Evolutionary conservation across 2,888 invertebrate species (phyloP).

Genomic region (Coenonympha arcania): DNA sequence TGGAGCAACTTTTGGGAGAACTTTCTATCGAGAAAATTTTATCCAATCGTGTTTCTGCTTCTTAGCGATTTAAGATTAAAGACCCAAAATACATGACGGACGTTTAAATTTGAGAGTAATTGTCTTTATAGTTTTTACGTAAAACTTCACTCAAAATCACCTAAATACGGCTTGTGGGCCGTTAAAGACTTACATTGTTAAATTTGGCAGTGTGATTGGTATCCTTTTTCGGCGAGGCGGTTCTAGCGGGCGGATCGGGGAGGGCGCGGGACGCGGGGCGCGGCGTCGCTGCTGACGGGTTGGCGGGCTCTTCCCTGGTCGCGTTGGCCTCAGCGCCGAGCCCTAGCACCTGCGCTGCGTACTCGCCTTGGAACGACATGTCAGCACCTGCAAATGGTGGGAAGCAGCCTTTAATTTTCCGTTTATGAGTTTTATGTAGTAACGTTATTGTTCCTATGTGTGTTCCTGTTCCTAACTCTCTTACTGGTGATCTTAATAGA

Average conservation of each 20-base stretch:
- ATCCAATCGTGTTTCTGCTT: too few species aligned
- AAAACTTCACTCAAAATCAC: too few species aligned
- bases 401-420: not conserved
- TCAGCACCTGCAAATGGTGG: conserved; percentile 77
- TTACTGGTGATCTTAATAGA: too few species aligned
- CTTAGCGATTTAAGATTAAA: too few species aligned
- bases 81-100: too few species aligned
- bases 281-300: conserved; percentile 31
- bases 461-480: too few species aligned
- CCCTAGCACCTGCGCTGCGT: conserved; percentile 90
- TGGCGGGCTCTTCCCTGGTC: conserved; percentile 32
- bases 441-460: too few species aligned
- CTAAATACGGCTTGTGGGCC: too few species aligned
- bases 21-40: too few species aligned
- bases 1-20: too few species aligned
- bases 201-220: conserved; percentile 46
- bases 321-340: conserved; percentile 75
- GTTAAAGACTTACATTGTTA: conserved; percentile 33
- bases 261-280: conserved; percentile 36
- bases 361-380: conserved; percentile 92
- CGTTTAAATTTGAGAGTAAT: too few species aligned
- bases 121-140: too few species aligned
- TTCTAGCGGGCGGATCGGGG: conserved; percentile 29
- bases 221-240: conserved; percentile 41
- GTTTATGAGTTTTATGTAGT: not conserved